Base-by-base conservation (phyloP, 1,140 invertebrate species). In the Diabrotica virgifera region DNA sequence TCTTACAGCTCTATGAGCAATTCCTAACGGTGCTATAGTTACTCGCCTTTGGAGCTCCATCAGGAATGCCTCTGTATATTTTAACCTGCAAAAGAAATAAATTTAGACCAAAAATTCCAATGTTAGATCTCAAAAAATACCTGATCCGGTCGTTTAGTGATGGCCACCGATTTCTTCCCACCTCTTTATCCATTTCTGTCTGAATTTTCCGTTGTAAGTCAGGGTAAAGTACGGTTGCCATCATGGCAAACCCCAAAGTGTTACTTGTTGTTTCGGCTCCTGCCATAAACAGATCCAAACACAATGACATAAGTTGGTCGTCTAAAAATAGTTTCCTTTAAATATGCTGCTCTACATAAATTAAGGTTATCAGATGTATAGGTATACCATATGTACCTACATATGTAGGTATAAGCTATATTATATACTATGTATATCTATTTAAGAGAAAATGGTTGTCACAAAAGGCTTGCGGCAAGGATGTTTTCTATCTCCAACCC, bases 221-320 rank as follows among this genome's bases (percentile, higher is more conserved):
- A n/a, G 89, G 92, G 74, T 91, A 84, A 51, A 88, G 77, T 0
- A 93, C 84, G 67, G 96, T 79, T 68, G 91, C 88, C 58, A 93
- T 84, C 59, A 96, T 89, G 51, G 87, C 85, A 74, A 93, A 93
- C 14, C 87, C 86, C 69, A 93, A 80, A 35, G 86, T 87, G 72
- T 92, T 93, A 24, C 85, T 87, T 0, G 91, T 92, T 0, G 92
- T 93, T 78, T 94, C 91, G 0, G 90, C 89, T 0, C 91, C 91
- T 36, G 90, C 91, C 80, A 93, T 88, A 68, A 92, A 92, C 80
- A 93, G 83, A 69, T 93, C 91, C 81, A 92, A 80, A 71, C 90
- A 92, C 52, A 90, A 85, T 0, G 89, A 89, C 52, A 92, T 76
- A 51, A 93, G 74, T 66, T 92, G 90, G 51, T 83, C 82, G 72